phyloP scores from a whole-genome alignment of 2,888 invertebrate genomes.

The Scelioninae gen. 2 region DNA sequence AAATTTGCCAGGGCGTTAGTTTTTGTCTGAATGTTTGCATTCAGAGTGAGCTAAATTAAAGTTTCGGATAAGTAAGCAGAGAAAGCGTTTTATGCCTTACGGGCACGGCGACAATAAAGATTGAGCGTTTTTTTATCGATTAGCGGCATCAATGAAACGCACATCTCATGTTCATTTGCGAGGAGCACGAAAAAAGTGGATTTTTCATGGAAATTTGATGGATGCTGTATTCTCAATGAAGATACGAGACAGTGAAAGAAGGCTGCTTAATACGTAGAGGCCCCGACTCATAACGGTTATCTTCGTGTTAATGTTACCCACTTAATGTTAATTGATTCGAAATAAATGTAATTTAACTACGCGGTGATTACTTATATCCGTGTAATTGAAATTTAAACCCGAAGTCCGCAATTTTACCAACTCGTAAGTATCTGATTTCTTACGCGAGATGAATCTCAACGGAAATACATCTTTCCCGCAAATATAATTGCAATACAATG shows the following conservation, averaged over 20 bases:
- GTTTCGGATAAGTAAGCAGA: slow-evolving; percentile 23
- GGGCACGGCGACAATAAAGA: slow-evolving; percentile 31
- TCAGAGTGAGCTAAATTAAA: slow-evolving; percentile 31
- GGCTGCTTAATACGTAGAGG: too few relatives aligned
- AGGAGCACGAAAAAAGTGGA: slow-evolving; percentile 10
- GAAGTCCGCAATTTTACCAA: slow-evolving; percentile 1
- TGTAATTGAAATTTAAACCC: slow-evolving; percentile 14
- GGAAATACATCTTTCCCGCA: slow-evolving; percentile 18
- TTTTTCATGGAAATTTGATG: slow-evolving; percentile 10
- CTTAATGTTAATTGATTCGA: too few relatives aligned
- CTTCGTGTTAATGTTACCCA: too few relatives aligned
- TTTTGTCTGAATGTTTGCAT: slow-evolving; percentile 43
- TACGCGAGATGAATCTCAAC: not conserved
- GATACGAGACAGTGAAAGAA: not conserved
- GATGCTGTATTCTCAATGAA: not conserved
- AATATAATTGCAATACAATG: slow-evolving; percentile 12
- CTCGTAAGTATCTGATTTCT: slow-evolving; percentile 16
- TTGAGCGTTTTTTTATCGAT: slow-evolving; percentile 43
- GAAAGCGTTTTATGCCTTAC: slow-evolving; percentile 20
- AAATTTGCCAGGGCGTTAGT: slow-evolving; percentile 23
- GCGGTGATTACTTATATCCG: not conserved
- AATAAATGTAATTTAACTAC: too few relatives aligned
- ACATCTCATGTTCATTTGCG: slow-evolving; percentile 18
- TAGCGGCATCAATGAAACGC: slow-evolving; percentile 22
- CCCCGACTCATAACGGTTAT: too few relatives aligned